phyloP scores from a whole-genome alignment of 2,888 invertebrate species.

The Leptura quadrifasciata region DNA sequence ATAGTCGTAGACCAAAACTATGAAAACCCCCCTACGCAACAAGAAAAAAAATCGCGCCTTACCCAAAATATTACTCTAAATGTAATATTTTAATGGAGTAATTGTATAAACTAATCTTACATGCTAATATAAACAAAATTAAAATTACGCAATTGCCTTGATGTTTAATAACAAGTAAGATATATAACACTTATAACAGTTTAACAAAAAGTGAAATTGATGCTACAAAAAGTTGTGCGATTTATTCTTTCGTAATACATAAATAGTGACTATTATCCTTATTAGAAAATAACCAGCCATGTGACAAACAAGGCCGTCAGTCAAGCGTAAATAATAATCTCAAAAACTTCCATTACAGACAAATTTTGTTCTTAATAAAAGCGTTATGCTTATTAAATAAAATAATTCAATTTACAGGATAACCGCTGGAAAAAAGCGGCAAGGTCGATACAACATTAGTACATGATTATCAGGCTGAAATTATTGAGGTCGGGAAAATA shows the following conservation, averaged over 20 bases:
- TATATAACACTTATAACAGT: too few relatives aligned
- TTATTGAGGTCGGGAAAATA: not conserved
- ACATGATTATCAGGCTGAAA: not conserved
- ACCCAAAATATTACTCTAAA: too few relatives aligned
- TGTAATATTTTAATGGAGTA: too few relatives aligned
- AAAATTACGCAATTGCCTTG: not conserved
- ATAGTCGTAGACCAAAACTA: too few relatives aligned
- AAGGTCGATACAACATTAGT: not conserved
- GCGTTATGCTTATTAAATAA: not conserved
- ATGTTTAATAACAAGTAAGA: not conserved
- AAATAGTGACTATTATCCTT: not conserved
- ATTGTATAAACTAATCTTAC: not conserved
- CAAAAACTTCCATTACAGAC: slow-evolving; percentile 7
- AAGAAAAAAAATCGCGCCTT: too few relatives aligned
- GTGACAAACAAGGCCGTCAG: slow-evolving; percentile 18
- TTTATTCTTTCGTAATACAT: slow-evolving; percentile 1
- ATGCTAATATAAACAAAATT: not conserved
- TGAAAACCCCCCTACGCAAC: too few relatives aligned
- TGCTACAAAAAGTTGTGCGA: not conserved
- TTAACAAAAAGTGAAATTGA: not conserved
- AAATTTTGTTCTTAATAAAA: not conserved
- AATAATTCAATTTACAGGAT: not conserved
- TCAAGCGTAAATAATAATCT: slow-evolving; percentile 21
- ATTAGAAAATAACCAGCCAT: slow-evolving; percentile 6
- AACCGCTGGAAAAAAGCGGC: not conserved